These are phyloP conservation scores for Arrhamphus sclerolepis DNA, from an alignment of 2,797 vertebrate genomes.

Conservation along the genomic window DNA sequence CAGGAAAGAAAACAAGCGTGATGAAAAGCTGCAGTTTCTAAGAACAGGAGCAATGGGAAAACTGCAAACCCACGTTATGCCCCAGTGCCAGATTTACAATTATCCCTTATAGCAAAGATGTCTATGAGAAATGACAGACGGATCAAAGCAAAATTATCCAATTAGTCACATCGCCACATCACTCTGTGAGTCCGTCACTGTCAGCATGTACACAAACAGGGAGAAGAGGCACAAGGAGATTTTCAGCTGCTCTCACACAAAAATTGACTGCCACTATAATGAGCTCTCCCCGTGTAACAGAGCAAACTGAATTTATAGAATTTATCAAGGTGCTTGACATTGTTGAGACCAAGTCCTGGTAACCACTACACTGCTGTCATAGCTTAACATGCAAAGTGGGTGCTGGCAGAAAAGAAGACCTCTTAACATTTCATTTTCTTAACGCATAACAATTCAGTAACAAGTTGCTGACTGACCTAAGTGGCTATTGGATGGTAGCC, in stretches of 20 bases:
- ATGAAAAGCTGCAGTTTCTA: slow-evolving; percentile 23
- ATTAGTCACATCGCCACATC: slow-evolving; percentile 61
- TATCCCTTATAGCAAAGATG: slow-evolving; percentile 56
- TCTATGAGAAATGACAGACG: slow-evolving; percentile 62
- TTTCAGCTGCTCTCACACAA: slow-evolving; percentile 50
- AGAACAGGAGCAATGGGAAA: slow-evolving; percentile 22
- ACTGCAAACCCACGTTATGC: slow-evolving; percentile 23
- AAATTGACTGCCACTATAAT: slow-evolving; percentile 43
- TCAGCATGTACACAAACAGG: slow-evolving; percentile 60
- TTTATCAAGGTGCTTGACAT: slow-evolving; percentile 27
- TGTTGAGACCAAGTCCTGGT: slow-evolving; percentile 9
- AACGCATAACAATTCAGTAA: slow-evolving; percentile 32
- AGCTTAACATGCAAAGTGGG: background rate
- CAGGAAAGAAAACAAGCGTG: slow-evolving; percentile 3
- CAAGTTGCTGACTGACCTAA: slow-evolving; percentile 22
- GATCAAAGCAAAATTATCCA: slow-evolving; percentile 54
- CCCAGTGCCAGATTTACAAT: slow-evolving; percentile 51
- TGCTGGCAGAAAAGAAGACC: no score
- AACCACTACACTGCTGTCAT: slow-evolving; percentile 41
- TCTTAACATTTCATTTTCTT: slow-evolving; percentile 16
- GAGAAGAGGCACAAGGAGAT: slow-evolving; percentile 14
- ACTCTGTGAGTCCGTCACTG: slow-evolving; percentile 49
- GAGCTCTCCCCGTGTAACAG: slow-evolving; percentile 49
- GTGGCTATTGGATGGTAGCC: slow-evolving; percentile 21
- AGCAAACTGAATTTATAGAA: slow-evolving; percentile 30